Base-by-base conservation (phyloP, 2,888 invertebrate genomes). In the Pyrochroa serraticornis region DNA sequence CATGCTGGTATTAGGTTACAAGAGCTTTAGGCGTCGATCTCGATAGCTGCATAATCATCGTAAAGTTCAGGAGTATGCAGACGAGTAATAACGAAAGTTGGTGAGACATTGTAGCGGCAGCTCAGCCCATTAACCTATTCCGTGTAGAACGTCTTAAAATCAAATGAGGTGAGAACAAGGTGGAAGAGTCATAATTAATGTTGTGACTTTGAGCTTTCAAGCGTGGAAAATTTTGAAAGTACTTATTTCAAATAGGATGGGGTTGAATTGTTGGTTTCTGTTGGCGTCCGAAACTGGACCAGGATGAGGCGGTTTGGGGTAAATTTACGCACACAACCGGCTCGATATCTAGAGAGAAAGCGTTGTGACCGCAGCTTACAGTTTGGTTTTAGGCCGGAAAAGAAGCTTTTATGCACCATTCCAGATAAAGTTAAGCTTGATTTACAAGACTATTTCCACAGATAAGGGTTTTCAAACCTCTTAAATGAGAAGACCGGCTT, bases 391-490 rank as follows among this genome's bases (percentile, higher is more conserved):
- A 30, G 32, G n/a, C 32, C n/a, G 48, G 35, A 45, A n/a, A 45
- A 58, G 48, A 50, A 58, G 61, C 60, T 65, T 66, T 66, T 64
- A 66, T 66, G 67, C 64, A 63, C 60, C 65, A 61, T 64, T 64
- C 59, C 41, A 67, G 67, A 66, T 66, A 67, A 65, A 66, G 58
- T 58, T 66, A 66, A 66, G 67, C 67, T 67, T 66, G 67, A 67
- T 66, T 67, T 67, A 67, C 63, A 66, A 57, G 65, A 61, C 65
- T 58, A 58, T 65, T 63, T 48, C 49, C 49, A 14, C 39, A 63
- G 66, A 66, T 67, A 66, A 66, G 63, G 53, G 42, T 53, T 12
- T 64, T 58, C 54, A 52, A 59, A 64, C 52, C 59, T 58, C 39
- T 10, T 31, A 52, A 42, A 50, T 42, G 42, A 45, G 22, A 45